These are phyloP conservation scores for Antrozous pallidus DNA, from an alignment of 2,797 vertebrate species.

Conservation along the genomic window DNA sequence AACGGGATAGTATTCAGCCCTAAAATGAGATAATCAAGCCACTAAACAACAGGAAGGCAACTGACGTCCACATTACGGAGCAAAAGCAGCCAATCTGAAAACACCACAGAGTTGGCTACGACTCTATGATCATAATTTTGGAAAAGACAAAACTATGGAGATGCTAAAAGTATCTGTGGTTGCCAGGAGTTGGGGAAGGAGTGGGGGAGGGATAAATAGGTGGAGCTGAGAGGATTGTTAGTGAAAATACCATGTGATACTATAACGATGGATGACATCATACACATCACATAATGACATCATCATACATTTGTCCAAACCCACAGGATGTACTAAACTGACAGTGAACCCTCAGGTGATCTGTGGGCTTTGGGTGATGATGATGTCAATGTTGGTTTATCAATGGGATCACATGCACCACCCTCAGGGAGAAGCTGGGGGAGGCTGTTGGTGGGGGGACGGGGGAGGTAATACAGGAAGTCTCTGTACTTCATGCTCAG, in stretches of 20 bases:
- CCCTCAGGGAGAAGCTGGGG: no score
- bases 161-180: not conserved
- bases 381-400: not conserved
- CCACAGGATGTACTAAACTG: no score
- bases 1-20: not conserved
- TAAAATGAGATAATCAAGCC: not conserved
- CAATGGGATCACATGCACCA: not conserved
- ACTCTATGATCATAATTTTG: not conserved
- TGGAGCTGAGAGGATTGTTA: not conserved
- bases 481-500: not conserved
- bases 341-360: no score
- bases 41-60: not conserved
- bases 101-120: not conserved
- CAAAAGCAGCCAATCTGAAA: not conserved
- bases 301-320: no score
- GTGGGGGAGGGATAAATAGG: not conserved
- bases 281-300: not conserved
- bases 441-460: not conserved
- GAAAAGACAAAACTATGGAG: not conserved
- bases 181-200: not conserved
- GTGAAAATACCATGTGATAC: not conserved
- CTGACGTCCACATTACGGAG: not conserved
- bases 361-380: no score
- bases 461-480: not conserved
- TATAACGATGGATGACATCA: not conserved